Base-by-base conservation (phyloP, 2,888 invertebrate genomes). In the Bimastos eiseni region DNA sequence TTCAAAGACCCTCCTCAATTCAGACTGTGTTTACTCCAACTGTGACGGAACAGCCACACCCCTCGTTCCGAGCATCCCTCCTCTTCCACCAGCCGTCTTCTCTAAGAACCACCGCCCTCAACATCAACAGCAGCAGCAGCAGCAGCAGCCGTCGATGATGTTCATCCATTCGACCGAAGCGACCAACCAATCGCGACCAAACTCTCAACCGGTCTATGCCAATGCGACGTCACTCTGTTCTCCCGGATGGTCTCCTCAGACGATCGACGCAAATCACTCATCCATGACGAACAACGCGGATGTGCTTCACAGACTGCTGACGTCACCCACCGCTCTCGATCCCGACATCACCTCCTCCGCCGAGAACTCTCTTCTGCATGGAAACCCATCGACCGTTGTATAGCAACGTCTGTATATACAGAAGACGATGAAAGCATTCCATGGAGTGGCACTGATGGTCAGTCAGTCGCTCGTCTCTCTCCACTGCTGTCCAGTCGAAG, bases 231-330 rank as follows among this genome's bases (percentile, higher is more conserved):
- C 70, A 8, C 70, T 70, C 70, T 70, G 70, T n/a, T 30, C 70
- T 8, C 70, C 70, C n/a, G 70, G 70, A 70, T 70, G 70, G 70
- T 70, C 70, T 17, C 13, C 38, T 1, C 70, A 70, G 70, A n/a
- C 70, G 70, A 70, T 70, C 70, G 70, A 70, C 70, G 70, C 70
- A 30, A 70, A 70, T 70, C 70, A 70, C n/a, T 70, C 70, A n/a
- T 70, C 70, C 70, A 11, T 70, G 70, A 11, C 70, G 30, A 70
- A 70, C 70, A 70, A 70, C 70, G 8, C n/a, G 8, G 70, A 70
- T 70, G 70, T n/a, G n/a, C 70, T 70, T 70, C 70, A 70, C n/a
- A 30, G 70, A 70, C 70, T 70, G 70, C n/a, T n/a, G 70, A 70
- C 70, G 11, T 70, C 70, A 8, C n/a, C 70, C 30, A 70, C n/a